phyloP scores from a whole-genome alignment of 2,888 invertebrate species.

The Panzeria rudis region DNA sequence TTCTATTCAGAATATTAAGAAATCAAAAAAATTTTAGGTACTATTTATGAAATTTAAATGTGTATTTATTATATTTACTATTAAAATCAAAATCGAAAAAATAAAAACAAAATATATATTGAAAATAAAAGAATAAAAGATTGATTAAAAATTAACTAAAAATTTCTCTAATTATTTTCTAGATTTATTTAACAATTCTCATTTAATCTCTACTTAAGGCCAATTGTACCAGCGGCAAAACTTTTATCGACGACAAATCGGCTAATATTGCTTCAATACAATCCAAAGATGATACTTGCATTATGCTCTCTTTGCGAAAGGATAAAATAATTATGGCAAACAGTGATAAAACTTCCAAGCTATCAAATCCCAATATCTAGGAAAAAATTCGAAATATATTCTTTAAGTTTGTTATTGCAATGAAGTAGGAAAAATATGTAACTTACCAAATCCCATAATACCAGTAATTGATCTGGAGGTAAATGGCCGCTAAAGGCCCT shows the following conservation, averaged over 20 bases:
- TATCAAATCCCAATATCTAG: conserved; percentile 93
- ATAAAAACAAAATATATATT: conserved; percentile 46
- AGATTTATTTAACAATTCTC: conserved; percentile 7
- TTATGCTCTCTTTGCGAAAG: conserved; percentile 93
- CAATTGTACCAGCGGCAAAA: conserved; percentile 92
- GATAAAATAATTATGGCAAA: conserved; percentile 93
- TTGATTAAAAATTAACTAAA: conserved; percentile 19
- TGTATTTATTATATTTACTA: conserved; percentile 64
- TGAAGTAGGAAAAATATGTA: too few relatives aligned
- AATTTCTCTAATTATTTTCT: neutral
- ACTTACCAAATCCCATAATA: conserved; percentile 93
- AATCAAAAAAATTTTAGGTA: conserved; percentile 62
- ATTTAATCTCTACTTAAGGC: conserved; percentile 88
- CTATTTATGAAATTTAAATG: conserved; percentile 67
- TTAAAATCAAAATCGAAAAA: conserved; percentile 39
- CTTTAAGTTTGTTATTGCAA: neutral
- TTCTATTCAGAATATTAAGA: conserved; percentile 48
- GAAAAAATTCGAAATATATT: conserved; percentile 14
- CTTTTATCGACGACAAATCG: conserved; percentile 93
- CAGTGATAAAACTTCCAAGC: conserved; percentile 94
- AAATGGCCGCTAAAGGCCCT: conserved; percentile 97
- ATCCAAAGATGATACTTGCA: conserved; percentile 89
- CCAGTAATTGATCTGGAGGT: conserved; percentile 94
- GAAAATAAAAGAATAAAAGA: conserved; percentile 30
- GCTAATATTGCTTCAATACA: conserved; percentile 94